These are phyloP conservation scores for Perognathus longimembris DNA, from an alignment of 2,113 vertebrate genomes.

Conservation along the genomic window DNA sequence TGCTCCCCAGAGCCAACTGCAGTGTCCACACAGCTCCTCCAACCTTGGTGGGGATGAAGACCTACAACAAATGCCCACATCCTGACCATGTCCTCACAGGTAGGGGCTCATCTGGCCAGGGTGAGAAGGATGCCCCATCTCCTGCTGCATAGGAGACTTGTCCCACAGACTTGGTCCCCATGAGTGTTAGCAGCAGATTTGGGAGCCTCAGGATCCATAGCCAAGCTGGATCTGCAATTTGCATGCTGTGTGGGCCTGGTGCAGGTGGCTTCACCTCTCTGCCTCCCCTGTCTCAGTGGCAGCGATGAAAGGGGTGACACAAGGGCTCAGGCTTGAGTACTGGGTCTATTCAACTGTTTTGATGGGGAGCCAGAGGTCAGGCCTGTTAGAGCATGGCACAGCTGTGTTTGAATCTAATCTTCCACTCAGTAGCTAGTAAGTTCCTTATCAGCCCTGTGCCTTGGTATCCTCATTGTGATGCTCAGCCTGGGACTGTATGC, in stretches of 20 bases:
- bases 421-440: background rate
- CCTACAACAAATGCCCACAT: constrained; percentile 79
- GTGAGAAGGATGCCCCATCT: no score
- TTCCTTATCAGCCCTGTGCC: background rate
- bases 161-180: no score
- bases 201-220: no score
- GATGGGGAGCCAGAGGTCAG: background rate
- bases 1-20: constrained; percentile 84
- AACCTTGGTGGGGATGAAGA: background rate
- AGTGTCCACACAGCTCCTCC: constrained; percentile 70
- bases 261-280: no score
- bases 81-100: constrained; percentile 88
- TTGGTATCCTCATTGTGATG: background rate
- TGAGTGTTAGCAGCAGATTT: no score
- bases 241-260: no score
- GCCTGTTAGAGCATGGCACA: background rate
- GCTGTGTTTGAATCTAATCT: background rate
- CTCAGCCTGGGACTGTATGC: background rate
- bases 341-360: rapidly evolving
- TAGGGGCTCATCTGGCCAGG: constrained; percentile 63
- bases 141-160: no score
- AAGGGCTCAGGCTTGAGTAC: background rate
- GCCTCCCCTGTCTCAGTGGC: background rate
- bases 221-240: no score
- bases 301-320: background rate